Percentiles rank a stretch among this genome's conserved stretches.
These are phyloP conservation scores for Cinclus mexicanus DNA, from an alignment of 2,113 vertebrate genomes.

Conservation along the genomic window DNA sequence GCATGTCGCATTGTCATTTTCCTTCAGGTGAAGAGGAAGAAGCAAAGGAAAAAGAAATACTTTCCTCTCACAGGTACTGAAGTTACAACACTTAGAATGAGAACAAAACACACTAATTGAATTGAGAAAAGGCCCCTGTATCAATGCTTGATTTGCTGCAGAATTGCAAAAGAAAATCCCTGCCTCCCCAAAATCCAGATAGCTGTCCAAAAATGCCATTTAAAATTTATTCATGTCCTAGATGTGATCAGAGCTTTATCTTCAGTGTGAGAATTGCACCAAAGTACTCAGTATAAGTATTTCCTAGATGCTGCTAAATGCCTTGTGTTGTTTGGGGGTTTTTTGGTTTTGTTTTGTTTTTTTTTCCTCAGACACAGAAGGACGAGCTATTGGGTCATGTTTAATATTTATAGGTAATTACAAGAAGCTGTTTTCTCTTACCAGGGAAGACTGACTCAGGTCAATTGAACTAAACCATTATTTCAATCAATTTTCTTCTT, in stretches of 20 bases:
- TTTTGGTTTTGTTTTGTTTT: not conserved
- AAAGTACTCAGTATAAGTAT: not conserved
- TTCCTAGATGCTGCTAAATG: not conserved
- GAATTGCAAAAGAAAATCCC: not conserved
- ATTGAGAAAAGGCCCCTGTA: not conserved
- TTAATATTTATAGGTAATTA: constrained; percentile 7
- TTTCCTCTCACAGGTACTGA: not conserved
- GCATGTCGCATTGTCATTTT: constrained; percentile 9
- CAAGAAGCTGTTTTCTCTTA: not conserved
- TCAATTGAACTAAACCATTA: not conserved
- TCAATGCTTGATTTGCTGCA: not conserved
- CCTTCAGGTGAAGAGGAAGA: not conserved
- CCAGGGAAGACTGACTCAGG: not conserved
- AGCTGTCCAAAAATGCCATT: not conserved
- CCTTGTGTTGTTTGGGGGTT: not conserved
- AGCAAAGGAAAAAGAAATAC: not conserved
- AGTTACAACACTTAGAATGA: not conserved
- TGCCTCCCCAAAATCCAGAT: not conserved
- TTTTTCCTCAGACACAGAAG: not conserved
- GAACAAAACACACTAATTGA: not conserved
- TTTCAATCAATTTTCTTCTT: not conserved
- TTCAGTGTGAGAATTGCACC: not conserved
- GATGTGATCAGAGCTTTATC: not conserved
- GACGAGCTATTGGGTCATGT: not conserved
- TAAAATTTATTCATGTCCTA: not conserved